A percentile compares a stretch with the other conserved stretches of the same genome.
Evolutionary conservation across 2,888 invertebrate species (phyloP).

Genomic region (Lottia gigantea): DNA sequence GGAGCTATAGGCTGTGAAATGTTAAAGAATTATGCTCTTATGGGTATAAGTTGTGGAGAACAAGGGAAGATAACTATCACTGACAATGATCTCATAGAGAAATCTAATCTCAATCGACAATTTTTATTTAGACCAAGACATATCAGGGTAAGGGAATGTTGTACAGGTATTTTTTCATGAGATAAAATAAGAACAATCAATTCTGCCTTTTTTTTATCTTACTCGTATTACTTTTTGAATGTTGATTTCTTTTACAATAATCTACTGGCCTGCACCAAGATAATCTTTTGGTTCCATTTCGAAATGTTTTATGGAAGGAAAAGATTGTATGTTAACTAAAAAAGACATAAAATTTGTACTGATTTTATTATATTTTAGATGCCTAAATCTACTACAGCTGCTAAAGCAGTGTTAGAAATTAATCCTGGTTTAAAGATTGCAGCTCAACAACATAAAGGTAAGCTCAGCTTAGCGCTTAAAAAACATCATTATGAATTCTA

Average conservation of each 20-base stretch:
- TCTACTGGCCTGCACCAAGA: no score
- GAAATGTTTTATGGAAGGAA: no score
- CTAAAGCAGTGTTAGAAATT: conserved; percentile 61
- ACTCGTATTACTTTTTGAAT: no score
- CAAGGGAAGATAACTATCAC: conserved; percentile 64
- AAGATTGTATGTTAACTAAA: no score
- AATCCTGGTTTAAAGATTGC: conserved; percentile 66
- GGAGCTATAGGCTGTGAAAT: conserved; percentile 70
- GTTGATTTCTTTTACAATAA: no score
- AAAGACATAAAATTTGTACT: no score
- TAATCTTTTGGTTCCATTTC: no score
- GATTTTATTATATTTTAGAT: conserved; percentile 43
- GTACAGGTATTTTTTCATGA: not conserved
- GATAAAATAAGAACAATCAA: no score
- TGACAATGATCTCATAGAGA: conserved; percentile 69
- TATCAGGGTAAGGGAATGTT: conserved; percentile 50
- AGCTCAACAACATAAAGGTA: conserved; percentile 67
- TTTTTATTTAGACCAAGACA: conserved; percentile 68
- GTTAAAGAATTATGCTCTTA: conserved; percentile 67
- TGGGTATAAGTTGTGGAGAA: conserved; percentile 55
- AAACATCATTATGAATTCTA: no score
- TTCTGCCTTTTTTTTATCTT: no score
- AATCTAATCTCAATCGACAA: conserved; percentile 69
- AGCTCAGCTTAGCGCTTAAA: no score
- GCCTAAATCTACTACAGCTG: conserved; percentile 66